A percentile compares a stretch with the other conserved stretches of the same genome.
Evolutionary conservation across 2,113 vertebrate species (phyloP).

Genomic region (Rhinolophus sinicus): DNA sequence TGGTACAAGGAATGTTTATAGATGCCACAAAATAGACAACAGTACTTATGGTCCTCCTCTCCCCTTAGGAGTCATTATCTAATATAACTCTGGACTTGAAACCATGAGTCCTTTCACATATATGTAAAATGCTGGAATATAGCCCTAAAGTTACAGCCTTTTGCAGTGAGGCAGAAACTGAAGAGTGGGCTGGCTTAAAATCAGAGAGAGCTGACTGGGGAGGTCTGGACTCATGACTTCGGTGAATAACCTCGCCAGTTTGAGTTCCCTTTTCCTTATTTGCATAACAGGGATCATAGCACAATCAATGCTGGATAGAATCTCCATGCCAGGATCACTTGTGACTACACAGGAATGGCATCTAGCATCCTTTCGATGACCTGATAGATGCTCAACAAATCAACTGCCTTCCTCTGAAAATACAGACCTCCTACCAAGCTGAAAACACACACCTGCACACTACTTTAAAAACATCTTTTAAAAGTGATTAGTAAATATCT

Average conservation of each 20-base stretch:
- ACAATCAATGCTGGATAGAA: neutral
- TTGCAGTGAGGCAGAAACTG: neutral
- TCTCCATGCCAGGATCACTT: neutral
- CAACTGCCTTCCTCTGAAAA: constrained; percentile 22
- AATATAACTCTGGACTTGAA: neutral
- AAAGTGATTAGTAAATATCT: constrained; percentile 3
- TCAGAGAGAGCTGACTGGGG: neutral
- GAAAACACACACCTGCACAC: neutral
- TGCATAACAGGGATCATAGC: neutral
- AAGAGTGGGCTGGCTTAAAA: neutral
- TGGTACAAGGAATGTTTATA: neutral
- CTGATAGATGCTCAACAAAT: neutral
- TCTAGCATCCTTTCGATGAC: neutral
- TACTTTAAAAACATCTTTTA: constrained; percentile 25
- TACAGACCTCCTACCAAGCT: neutral
- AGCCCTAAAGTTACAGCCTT: neutral
- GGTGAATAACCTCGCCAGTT: neutral
- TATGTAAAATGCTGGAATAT: neutral
- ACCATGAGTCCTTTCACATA: neutral
- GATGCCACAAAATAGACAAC: neutral
- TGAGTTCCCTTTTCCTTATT: neutral
- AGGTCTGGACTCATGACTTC: neutral
- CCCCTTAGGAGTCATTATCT: neutral
- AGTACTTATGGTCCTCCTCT: neutral
- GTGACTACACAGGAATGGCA: neutral